Base-by-base conservation (phyloP, 2,797 vertebrate species). In the Liasis olivaceus region DNA sequence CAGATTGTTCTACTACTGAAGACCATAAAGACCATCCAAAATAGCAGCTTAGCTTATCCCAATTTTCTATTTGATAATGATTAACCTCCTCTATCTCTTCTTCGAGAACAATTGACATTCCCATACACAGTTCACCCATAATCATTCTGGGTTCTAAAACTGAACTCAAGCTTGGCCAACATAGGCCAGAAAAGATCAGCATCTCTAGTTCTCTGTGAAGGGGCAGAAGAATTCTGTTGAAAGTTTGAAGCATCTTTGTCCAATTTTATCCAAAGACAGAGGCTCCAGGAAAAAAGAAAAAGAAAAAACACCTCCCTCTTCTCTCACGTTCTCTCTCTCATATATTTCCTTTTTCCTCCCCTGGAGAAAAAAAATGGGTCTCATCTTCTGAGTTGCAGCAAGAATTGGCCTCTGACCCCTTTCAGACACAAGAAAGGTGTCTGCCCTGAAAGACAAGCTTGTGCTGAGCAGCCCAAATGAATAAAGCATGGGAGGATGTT, bases 371-470 rank as follows among this genome's bases (percentile, higher is more conserved):
- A 95, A 85, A 26, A 51, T 20, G 54, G 93, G 90, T 88, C 91
- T 63, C 89, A 54, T 59, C 90, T 88, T 91, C 89, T 24, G 87
- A 72, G 58, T 24, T 58, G 59, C 62, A 63, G 85, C 47, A 22
- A 62, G 59, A 20, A 31, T 42, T 4, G 3, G 17, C 62, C 90
- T 94, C 77, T 91, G 69, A 69, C 90, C 87, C 11, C 26, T 85
- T 58, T 90, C 88, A 31, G 63, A 56, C 62, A 69, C 22, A 7
- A 93, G 88, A 87, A 95, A 96, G 93, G 92, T 95, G 90, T 93
- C 89, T 93, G 56, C 92, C 88, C 84, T 91, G 95, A 93, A 93
- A 96, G 89, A 85, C 94, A 95, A 89, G 69, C 95, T 91, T 95
- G 90, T 93, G 86, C 88, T 42, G 69, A 92, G 91, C 77, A 88